These are phyloP conservation scores for Xenops minutus DNA, from an alignment of 2,797 vertebrate species.

Conservation along the genomic window DNA sequence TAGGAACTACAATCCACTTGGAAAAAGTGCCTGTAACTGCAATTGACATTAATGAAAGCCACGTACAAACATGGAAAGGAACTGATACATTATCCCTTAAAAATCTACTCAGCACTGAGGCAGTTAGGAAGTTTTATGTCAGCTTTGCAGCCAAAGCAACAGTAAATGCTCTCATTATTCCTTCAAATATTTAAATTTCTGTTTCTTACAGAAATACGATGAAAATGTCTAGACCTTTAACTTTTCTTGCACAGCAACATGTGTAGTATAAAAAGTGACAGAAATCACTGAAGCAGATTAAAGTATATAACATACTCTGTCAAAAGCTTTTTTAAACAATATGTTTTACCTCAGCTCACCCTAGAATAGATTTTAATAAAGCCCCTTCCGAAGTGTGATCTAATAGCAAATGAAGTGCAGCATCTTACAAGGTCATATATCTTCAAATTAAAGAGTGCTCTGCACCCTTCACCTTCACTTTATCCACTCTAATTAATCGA, in stretches of 20 bases:
- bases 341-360: slow-evolving; percentile 62
- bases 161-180: slow-evolving; percentile 57
- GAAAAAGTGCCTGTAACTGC: not conserved
- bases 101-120: slow-evolving; percentile 15
- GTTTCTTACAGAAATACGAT: slow-evolving; percentile 58
- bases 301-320: slow-evolving; percentile 61
- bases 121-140: slow-evolving; percentile 58
- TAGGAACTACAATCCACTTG: not conserved
- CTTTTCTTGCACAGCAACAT: slow-evolving; percentile 50
- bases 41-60: slow-evolving; percentile 48
- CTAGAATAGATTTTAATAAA: slow-evolving; percentile 59
- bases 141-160: slow-evolving; percentile 55
- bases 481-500: slow-evolving; percentile 58
- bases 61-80: slow-evolving; percentile 8
- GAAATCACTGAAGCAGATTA: slow-evolving; percentile 55
- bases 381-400: slow-evolving; percentile 53
- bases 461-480: slow-evolving; percentile 58
- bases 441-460: slow-evolving; percentile 57
- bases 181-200: slow-evolving; percentile 65
- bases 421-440: slow-evolving; percentile 60
- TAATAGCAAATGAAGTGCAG: slow-evolving; percentile 62
- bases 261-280: slow-evolving; percentile 54
- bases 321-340: slow-evolving; percentile 58
- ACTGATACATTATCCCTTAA: slow-evolving; percentile 49
- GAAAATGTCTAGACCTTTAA: slow-evolving; percentile 69